phyloP scores from a whole-genome alignment of 2,797 vertebrate genomes.

The Vireo griseus region DNA sequence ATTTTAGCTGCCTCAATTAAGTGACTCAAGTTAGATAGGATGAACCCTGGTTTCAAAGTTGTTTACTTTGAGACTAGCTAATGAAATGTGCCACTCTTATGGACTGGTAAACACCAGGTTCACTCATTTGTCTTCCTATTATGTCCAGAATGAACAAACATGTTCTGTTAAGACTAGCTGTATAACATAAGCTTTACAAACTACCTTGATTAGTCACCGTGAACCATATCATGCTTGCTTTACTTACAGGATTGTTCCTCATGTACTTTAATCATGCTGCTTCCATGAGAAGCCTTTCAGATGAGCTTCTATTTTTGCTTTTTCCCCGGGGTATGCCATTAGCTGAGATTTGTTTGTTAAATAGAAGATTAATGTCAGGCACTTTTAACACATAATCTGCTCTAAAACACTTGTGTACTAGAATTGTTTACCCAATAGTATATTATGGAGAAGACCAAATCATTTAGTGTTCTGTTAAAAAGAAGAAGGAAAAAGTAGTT shows the following conservation, averaged over 20 bases:
- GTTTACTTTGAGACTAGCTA: conserved; percentile 15
- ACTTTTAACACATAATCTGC: conserved; percentile 17
- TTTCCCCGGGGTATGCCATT: conserved; percentile 18
- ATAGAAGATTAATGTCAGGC: conserved; percentile 14
- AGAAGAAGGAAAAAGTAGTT: background rate
- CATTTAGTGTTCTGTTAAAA: background rate
- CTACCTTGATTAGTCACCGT: background rate
- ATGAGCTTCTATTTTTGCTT: conserved; percentile 30
- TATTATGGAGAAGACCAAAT: background rate
- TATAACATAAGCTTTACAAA: conserved; percentile 14
- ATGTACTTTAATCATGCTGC: conserved; percentile 22
- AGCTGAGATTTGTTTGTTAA: conserved; percentile 55
- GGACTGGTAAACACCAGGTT: conserved; percentile 1
- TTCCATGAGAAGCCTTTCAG: background rate
- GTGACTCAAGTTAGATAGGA: background rate
- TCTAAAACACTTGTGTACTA: conserved; percentile 10
- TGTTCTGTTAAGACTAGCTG: background rate
- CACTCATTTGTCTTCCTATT: background rate
- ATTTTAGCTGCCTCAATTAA: background rate
- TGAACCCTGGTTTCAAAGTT: conserved; percentile 24
- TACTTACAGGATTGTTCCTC: conserved; percentile 19
- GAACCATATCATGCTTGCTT: conserved; percentile 33
- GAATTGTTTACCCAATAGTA: background rate
- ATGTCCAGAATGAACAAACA: background rate
- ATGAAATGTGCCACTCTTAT: background rate